phyloP scores from a whole-genome alignment of 1,140 invertebrate species.

The Popillia japonica region DNA sequence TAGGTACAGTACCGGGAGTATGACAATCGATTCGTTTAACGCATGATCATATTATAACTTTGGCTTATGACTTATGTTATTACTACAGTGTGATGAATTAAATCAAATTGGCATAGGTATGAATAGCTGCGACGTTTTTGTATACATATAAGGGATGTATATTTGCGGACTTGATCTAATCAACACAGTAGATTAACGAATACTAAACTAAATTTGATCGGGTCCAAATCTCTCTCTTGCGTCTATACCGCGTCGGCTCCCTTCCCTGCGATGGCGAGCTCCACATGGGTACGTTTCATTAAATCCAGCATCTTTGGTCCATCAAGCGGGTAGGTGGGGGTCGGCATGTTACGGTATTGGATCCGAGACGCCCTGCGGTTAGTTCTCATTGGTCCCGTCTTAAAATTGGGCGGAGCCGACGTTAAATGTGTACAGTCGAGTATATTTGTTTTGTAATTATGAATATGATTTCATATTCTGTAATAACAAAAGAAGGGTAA shows the following conservation, averaged over 20 bases:
- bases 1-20: background rate
- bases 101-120: background rate
- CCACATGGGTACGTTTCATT: constrained; percentile 31
- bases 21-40: background rate
- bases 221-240: constrained; percentile 38
- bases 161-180: constrained; percentile 35
- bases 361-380: constrained; percentile 32
- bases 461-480: constrained; percentile 60
- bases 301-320: constrained; percentile 44
- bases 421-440: constrained; percentile 49
- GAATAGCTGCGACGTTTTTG: background rate
- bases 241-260: constrained; percentile 35
- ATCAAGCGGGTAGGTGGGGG: constrained; percentile 41
- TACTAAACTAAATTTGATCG: constrained; percentile 54
- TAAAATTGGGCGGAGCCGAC: constrained; percentile 45
- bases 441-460: constrained; percentile 61
- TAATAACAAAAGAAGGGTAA: constrained; percentile 61
- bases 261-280: constrained; percentile 52
- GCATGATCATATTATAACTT: too few species aligned
- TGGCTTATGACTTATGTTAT: too few species aligned
- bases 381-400: constrained; percentile 46
- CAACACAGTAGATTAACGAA: constrained; percentile 47
- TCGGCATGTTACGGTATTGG: constrained; percentile 43
- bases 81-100: too few species aligned
- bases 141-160: background rate